A percentile compares a stretch with the other conserved stretches of the same genome.
Conservation (phyloP, 2,113 vertebrate species). For the Cygnus buccinator region DNA sequence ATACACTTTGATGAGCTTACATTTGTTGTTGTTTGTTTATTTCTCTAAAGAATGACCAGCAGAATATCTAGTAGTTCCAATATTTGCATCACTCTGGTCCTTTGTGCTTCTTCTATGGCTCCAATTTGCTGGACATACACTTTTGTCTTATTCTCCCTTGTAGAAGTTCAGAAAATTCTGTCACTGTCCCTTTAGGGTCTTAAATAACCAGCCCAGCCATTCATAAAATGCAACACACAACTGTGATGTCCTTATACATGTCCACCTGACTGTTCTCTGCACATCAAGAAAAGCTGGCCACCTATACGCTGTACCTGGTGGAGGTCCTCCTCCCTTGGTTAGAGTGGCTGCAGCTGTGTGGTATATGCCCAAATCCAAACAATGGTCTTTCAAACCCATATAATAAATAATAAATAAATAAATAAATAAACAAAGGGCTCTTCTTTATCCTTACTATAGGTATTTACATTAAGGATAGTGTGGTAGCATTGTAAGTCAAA, state of each 20-base stretch:
- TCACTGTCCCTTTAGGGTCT: neutral
- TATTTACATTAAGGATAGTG: neutral
- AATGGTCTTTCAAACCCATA: neutral
- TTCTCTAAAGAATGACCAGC: neutral
- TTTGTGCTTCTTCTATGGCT: neutral
- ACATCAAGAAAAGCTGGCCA: neutral
- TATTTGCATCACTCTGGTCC: neutral
- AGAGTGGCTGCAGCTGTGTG: neutral
- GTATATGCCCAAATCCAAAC: neutral
- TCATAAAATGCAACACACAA: neutral
- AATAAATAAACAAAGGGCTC: neutral
- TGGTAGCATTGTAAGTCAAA: neutral
- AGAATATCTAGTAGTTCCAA: neutral
- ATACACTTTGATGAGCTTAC: neutral
- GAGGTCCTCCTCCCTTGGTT: neutral
- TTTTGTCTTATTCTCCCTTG: neutral
- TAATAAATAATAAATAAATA: too few species aligned
- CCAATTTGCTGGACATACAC: neutral
- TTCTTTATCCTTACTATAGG: neutral
- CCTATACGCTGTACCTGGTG: neutral
- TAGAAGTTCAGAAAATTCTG: neutral
- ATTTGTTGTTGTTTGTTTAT: neutral
- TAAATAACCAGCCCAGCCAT: neutral
- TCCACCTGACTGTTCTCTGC: neutral
- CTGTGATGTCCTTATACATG: fast-evolving